A percentile compares a stretch with the other conserved stretches of the same genome.
These are phyloP conservation scores for Cetoscarus ocellatus DNA, from an alignment of 2,797 vertebrate species.

Conservation along the genomic window DNA sequence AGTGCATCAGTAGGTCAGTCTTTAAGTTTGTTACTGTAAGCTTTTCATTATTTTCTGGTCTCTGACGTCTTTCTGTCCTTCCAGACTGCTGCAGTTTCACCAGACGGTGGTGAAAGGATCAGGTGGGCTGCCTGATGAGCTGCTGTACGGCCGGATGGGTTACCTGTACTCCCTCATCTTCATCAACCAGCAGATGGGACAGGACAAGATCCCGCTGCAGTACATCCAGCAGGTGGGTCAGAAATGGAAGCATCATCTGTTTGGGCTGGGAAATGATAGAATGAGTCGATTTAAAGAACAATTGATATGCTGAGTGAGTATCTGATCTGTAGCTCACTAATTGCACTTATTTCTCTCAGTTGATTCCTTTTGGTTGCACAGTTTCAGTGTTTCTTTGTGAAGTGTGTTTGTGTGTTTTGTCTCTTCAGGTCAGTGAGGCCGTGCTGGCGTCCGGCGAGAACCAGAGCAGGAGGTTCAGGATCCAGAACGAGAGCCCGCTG, in stretches of 20 bases:
- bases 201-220: slow-evolving; percentile 90
- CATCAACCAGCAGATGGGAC: slow-evolving; percentile 92
- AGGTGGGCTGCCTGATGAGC: slow-evolving; percentile 89
- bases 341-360: slow-evolving; percentile 19
- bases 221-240: slow-evolving; percentile 92
- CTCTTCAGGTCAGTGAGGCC: slow-evolving; percentile 87
- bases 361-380: slow-evolving; percentile 16
- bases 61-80: background rate
- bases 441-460: slow-evolving; percentile 90
- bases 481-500: slow-evolving; percentile 90
- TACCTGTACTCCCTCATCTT: slow-evolving; percentile 93
- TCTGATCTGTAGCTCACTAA: slow-evolving; percentile 1
- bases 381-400: slow-evolving; percentile 35
- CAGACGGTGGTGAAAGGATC: slow-evolving; percentile 82
- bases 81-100: slow-evolving; percentile 90
- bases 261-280: too few relatives aligned
- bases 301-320: too few relatives aligned
- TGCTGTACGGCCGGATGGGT: slow-evolving; percentile 94
- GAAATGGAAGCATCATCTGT: too few relatives aligned
- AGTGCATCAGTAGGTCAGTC: slow-evolving; percentile 89
- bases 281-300: too few relatives aligned
- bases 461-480: slow-evolving; percentile 87
- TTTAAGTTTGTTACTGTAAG: too few relatives aligned
- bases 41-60: background rate
- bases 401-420: slow-evolving; percentile 31